Base-by-base conservation (phyloP, 2,113 vertebrate species). In the Agelaius tricolor region DNA sequence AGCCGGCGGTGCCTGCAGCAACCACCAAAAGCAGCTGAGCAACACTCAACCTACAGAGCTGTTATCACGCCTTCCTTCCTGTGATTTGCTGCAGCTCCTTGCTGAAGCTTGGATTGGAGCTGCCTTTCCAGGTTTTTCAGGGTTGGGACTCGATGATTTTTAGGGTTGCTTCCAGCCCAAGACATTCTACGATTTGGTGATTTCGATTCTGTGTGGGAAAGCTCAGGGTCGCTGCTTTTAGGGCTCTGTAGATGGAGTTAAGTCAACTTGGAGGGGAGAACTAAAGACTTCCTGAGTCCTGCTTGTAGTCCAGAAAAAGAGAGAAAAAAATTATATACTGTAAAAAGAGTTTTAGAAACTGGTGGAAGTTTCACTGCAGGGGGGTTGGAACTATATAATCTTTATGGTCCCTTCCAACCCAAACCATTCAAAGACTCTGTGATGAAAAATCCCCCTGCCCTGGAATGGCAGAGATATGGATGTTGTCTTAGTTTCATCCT, bases 281-380 rank as follows among this genome's bases (percentile, higher is more conserved):
- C 3, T 11, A 23, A 5, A 33, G 7, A 6, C 1, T 59, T 78
- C n/a, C 26, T 12, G 33, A 63, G 17, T 46, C 43, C 44, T n/a
- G 31, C 27, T 9, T 23, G 6, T 5, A 41, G 13, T 24, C 33
- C 65, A 63, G 15, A 54, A 83, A 65, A 5, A 66, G 12, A 71
- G 10, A 22, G 11, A 5, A 54, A 63, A 59, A 39, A n/a, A 1
- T 31, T n/a, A 22, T 17, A 19, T 7, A 10, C 4, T 3, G 1
- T 11, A 30, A 20, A 20, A 63, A 72, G 13, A 61, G 6, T 15
- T 12, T 30, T 52, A 73, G 12, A 33, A 57, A 63, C 22, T 10
- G 23, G 12, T 20, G 26, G 35, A 27, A 77, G 4, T 3, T 37
- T 26, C 27, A 13, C 0, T 0, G 18, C 47, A 69, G 14, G 4